Base-by-base conservation (phyloP, 2,888 invertebrate species). In the Colostygia pectinataria region DNA sequence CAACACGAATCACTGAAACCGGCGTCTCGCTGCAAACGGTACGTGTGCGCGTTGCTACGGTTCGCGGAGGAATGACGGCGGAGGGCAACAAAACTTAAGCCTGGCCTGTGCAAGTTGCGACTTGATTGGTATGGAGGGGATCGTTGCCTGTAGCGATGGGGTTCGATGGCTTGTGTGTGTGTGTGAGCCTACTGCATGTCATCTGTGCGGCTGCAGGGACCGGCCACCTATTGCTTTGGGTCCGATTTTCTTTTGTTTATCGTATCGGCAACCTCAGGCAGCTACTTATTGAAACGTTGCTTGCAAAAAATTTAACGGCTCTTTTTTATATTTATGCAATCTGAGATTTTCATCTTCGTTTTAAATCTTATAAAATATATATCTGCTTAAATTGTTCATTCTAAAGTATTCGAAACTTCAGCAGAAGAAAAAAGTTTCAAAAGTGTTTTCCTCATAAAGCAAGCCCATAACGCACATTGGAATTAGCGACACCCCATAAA, bases 1-100 rank as follows among this genome's bases (percentile, higher is more conserved):
- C 84, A 80, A 81, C 82, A 85, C 86, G 80, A 80, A 77, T 78
- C 87, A 86, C 88, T 80, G 63, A 74, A 78, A 77, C 71, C 67
- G 71, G 65, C 49, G 57, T 51, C 55, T 57, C 39, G 36, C 42
- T 53, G 63, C 70, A 72, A 62, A 65, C 72, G 71, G 63, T 70
- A 77, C 86, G 77, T 74, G 66, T 81, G 71, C 77, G 58, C 76
- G 54, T 62, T 56, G 51, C 75, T 71, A 63, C 78, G 77, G 74
- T 69, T 69, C 77, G 77, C 80, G 78, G 72, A 76, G 84, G 86
- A 87, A 83, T 89, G 86, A 67, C 50, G 52, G 66, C 63, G 57
- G 71, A 67, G 66, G 68, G 66, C 73, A 73, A 69, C 67, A 69
- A 73, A 74, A 70, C 68, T 68, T 52, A 42, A 37, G 58, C 45